Conservation (phyloP, 2,113 vertebrate genomes). For the Acinonyx jubatus region DNA sequence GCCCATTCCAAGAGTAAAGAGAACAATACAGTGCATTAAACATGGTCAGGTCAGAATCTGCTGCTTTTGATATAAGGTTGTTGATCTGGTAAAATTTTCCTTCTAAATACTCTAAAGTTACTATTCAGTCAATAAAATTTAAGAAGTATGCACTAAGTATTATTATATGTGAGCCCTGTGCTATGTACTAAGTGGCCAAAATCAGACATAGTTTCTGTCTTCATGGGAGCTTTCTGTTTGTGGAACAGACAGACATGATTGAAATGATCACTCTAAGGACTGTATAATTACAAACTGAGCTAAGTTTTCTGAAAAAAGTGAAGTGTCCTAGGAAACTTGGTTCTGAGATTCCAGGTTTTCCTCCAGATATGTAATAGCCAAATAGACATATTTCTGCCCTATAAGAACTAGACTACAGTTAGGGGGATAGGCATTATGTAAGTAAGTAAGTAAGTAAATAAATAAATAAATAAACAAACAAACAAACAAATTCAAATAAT, state of each 20-base stretch:
- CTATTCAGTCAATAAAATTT: neutral
- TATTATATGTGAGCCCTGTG: neutral
- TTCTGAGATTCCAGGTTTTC: neutral
- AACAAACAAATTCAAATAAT: neutral
- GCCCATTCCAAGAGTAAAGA: neutral
- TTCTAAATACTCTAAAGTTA: neutral
- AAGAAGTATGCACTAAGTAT: neutral
- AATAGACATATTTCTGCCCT: neutral
- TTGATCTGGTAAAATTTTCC: neutral
- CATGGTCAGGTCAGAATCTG: neutral
- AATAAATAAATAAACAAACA: neutral
- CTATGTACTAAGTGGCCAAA: neutral
- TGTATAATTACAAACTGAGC: neutral
- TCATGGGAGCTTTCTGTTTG: neutral
- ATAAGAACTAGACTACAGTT: neutral
- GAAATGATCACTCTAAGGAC: neutral
- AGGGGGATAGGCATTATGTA: too few relatives aligned
- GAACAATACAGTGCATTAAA: neutral
- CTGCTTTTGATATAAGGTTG: neutral
- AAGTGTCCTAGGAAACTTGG: neutral
- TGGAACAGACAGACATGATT: neutral
- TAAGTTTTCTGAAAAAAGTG: neutral
- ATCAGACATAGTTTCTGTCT: neutral
- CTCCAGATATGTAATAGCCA: neutral
- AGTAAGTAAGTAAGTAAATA: neutral